Percentiles rank a stretch among this genome's conserved stretches.
These are phyloP conservation scores for Leucoraja ocellata DNA, from an alignment of 2,797 vertebrate species.

Conservation along the genomic window DNA sequence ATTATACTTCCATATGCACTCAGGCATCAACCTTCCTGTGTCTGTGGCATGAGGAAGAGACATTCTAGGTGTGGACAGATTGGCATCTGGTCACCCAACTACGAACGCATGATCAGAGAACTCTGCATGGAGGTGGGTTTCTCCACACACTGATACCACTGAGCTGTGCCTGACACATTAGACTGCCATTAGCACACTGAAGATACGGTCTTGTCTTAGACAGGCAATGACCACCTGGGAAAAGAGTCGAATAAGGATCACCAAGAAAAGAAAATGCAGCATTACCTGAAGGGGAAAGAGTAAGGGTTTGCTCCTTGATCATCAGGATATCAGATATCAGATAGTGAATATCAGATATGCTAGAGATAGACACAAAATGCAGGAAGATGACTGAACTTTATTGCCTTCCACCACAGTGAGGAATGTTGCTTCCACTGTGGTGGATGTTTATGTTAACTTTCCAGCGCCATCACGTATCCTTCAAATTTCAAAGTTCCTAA, in stretches of 20 bases:
- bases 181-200: neutral
- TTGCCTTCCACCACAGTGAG: no score
- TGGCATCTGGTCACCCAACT: neutral
- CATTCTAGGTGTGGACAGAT: neutral
- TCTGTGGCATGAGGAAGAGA: neutral
- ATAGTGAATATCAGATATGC: neutral
- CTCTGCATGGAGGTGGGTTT: neutral
- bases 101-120: neutral
- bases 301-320: neutral
- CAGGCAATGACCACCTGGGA: neutral
- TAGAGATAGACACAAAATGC: no score
- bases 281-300: no score
- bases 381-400: no score
- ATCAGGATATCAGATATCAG: neutral
- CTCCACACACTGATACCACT: neutral
- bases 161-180: neutral
- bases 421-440: no score
- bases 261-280: neutral
- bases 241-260: neutral
- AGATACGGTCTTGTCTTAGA: neutral
- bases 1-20: neutral
- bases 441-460: no score
- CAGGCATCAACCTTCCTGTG: neutral
- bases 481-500: no score
- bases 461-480: no score